phyloP scores from a whole-genome alignment of 1,140 invertebrate species.

The Hestina assimilis region DNA sequence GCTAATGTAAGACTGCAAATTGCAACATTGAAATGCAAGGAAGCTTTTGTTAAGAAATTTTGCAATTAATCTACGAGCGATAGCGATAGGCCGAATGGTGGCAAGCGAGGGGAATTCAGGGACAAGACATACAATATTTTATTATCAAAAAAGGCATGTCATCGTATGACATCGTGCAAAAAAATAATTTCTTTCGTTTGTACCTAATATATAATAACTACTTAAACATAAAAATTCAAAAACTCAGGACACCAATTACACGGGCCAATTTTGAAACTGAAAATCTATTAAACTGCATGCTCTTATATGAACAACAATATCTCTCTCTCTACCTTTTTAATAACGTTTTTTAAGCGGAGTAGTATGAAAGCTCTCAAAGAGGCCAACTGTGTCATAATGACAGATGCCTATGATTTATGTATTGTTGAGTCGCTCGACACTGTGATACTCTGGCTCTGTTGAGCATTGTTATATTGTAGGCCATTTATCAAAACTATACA shows the following conservation, averaged over 20 bases:
- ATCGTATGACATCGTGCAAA: background rate
- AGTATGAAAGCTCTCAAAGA: slow-evolving; percentile 1
- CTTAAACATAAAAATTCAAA: background rate
- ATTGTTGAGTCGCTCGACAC: slow-evolving; percentile 14
- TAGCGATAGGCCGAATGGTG: too few species aligned
- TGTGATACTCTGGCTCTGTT: slow-evolving; percentile 1
- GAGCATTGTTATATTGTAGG: background rate
- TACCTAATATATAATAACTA: background rate
- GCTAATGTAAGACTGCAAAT: too few species aligned
- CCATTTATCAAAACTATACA: slow-evolving; percentile 6
- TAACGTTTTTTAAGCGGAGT: background rate
- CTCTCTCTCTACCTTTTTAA: too few species aligned
- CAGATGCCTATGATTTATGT: slow-evolving; percentile 9
- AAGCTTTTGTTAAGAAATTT: too few species aligned
- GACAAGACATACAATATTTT: too few species aligned
- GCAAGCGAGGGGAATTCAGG: too few species aligned
- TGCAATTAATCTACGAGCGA: too few species aligned
- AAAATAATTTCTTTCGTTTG: background rate
- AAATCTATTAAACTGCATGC: too few species aligned
- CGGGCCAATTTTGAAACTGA: too few species aligned
- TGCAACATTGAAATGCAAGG: background rate
- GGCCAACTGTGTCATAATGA: slow-evolving; percentile 6
- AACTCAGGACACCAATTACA: too few species aligned
- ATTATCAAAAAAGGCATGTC: background rate
- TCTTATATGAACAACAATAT: too few species aligned